These are phyloP conservation scores for Ageneiosus marmoratus DNA, from an alignment of 2,113 vertebrate genomes.

Conservation along the genomic window DNA sequence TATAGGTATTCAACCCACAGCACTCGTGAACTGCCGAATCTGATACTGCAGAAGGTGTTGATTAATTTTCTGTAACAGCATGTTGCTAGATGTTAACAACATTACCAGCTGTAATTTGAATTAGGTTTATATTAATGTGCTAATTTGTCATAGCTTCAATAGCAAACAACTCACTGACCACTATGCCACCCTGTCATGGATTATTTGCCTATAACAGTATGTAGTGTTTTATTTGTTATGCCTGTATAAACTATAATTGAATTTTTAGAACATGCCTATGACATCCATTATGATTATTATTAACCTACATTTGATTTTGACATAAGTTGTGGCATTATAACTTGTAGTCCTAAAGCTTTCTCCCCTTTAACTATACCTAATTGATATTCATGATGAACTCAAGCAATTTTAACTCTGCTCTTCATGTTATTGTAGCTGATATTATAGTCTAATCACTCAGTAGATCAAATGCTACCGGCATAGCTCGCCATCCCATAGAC, in stretches of 20 bases:
- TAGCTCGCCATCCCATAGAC: neutral
- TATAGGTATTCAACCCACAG: neutral
- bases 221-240: neutral
- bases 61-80: neutral
- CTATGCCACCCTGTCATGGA: neutral
- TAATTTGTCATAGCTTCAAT: neutral
- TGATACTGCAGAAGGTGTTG: neutral
- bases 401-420: neutral
- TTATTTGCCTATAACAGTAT: neutral
- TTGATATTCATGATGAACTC: neutral
- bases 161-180: neutral
- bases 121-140: neutral
- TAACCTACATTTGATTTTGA: neutral
- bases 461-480: constrained; percentile 9
- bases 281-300: neutral
- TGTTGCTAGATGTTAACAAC: neutral
- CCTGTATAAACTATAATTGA: neutral
- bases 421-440: neutral
- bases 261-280: neutral
- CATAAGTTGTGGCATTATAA: neutral
- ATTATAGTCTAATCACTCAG: neutral
- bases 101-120: neutral
- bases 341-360: neutral
- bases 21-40: neutral
- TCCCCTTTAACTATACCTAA: neutral